phyloP scores from a whole-genome alignment of 2,113 vertebrate species.

The Ceuthmochares aereus region DNA sequence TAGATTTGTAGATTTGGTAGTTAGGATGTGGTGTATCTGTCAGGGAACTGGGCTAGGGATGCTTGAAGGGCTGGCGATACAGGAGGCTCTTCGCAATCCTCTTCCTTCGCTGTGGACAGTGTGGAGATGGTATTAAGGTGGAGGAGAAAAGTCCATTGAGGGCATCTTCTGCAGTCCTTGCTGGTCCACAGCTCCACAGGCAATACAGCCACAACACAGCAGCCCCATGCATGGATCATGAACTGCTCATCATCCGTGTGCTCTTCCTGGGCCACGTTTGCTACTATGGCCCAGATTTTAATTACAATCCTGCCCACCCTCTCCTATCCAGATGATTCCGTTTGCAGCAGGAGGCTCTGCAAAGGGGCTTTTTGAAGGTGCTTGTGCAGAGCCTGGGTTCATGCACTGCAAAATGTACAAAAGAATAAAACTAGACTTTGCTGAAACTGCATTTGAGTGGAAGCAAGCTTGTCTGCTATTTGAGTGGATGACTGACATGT shows the following conservation, averaged over 20 bases:
- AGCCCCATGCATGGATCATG: rapidly evolving
- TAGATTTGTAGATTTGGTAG: neutral
- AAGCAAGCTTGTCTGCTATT: neutral
- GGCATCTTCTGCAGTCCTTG: neutral
- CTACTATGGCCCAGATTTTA: neutral
- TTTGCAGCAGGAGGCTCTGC: neutral
- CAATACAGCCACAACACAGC: neutral
- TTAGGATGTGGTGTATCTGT: neutral
- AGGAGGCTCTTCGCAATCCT: neutral
- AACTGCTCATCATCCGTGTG: rapidly evolving
- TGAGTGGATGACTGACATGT: neutral
- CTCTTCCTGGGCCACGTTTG: neutral
- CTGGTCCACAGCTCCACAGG: neutral
- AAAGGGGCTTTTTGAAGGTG: neutral
- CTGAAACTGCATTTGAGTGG: neutral
- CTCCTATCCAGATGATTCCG: neutral
- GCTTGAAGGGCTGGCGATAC: rapidly evolving
- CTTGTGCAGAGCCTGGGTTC: neutral
- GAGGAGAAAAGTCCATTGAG: rapidly evolving
- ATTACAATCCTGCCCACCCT: rapidly evolving
- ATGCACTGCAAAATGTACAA: rapidly evolving
- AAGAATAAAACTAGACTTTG: neutral
- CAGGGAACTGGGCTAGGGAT: neutral
- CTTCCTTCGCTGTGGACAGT: neutral
- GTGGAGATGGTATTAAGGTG: neutral